These are phyloP conservation scores for Catagonus wagneri DNA, from an alignment of 2,113 vertebrate genomes.

Conservation along the genomic window DNA sequence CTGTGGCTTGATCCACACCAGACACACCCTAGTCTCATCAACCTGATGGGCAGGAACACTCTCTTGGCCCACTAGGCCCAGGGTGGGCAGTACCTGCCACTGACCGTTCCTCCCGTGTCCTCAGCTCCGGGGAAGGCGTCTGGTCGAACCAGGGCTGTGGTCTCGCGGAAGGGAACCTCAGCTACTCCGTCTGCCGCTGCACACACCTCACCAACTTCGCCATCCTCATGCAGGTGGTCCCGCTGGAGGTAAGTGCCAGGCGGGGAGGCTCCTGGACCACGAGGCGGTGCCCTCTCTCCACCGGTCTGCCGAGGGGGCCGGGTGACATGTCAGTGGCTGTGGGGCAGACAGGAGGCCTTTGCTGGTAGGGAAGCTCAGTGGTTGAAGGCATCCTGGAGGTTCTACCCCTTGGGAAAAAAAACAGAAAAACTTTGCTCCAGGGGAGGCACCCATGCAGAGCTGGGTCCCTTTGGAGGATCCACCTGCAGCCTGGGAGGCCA, in stretches of 20 bases:
- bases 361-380: too few relatives aligned
- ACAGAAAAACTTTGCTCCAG: too few relatives aligned
- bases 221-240: constrained; percentile 99
- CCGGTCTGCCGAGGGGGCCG: accelerated
- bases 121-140: constrained; percentile 90
- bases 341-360: not conserved
- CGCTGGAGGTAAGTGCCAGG: constrained; percentile 92
- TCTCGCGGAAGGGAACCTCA: constrained; percentile 90
- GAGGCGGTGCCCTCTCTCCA: not conserved
- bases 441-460: too few relatives aligned
- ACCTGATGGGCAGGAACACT: accelerated
- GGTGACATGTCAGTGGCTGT: accelerated
- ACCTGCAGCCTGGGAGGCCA: accelerated
- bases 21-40: accelerated
- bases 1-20: accelerated
- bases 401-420: not conserved
- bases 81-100: accelerated
- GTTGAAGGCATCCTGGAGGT: accelerated
- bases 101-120: constrained; percentile 26
- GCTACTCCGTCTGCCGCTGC: constrained; percentile 93
- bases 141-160: constrained; percentile 96
- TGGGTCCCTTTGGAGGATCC: accelerated
- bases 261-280: accelerated
- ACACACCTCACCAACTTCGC: constrained; percentile 99
- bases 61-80: too few relatives aligned